A percentile compares a stretch with the other conserved stretches of the same genome.
These are phyloP conservation scores for Neodiprion lecontei DNA, from an alignment of 1,140 invertebrate genomes.

Conservation along the genomic window DNA sequence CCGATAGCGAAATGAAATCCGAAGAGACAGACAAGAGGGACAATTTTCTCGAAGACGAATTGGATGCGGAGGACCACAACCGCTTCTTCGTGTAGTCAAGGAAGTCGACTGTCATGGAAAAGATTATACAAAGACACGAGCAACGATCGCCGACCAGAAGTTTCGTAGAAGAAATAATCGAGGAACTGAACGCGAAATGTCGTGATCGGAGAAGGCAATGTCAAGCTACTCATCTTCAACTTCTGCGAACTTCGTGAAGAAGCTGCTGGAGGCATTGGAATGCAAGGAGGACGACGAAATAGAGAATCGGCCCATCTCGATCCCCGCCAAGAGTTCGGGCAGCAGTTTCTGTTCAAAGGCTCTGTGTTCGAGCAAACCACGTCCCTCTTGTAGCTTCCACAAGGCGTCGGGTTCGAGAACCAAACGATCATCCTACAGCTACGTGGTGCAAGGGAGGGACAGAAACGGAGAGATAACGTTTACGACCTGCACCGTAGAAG, in stretches of 20 bases:
- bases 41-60: neutral
- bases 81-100: neutral
- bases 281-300: neutral
- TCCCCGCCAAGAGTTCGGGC: conserved; percentile 23
- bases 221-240: neutral
- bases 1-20: neutral
- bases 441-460: too few relatives aligned
- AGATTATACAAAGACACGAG: conserved; percentile 14
- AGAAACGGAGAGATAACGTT: too few relatives aligned
- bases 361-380: neutral
- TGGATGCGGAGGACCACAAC: neutral
- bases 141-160: neutral
- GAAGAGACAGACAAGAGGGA: neutral
- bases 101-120: conserved; percentile 10
- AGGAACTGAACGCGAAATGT: conserved; percentile 24
- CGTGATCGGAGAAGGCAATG: neutral
- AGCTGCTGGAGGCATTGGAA: conserved; percentile 28
- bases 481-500: too few relatives aligned
- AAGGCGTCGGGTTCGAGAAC: too few relatives aligned
- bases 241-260: conserved; percentile 26
- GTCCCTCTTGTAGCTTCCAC: too few relatives aligned
- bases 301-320: conserved; percentile 2
- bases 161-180: conserved; percentile 25
- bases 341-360: conserved; percentile 21
- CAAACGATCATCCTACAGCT: too few relatives aligned